Evolutionary conservation across 2,888 invertebrate genomes (phyloP), one percentile per base, ranked within the genome.

Genomic region (Apocheima hispidaria): DNA sequence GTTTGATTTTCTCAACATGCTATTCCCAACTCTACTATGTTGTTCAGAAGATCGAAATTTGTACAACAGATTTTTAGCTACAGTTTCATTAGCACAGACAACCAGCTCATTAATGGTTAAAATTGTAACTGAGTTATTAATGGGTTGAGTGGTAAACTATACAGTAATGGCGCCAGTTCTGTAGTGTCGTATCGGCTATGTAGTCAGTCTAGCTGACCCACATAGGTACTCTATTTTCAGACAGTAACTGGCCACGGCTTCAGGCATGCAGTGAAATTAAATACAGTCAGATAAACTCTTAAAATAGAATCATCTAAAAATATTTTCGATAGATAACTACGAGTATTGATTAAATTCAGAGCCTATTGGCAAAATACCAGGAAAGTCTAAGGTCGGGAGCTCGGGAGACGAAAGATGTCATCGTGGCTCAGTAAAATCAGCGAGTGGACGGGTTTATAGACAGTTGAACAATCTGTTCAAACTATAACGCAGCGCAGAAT

Each of bases 121-220:
- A 72, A 62, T 57, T 53, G 60, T 61, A 73, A 69, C 69, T 52
- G 65, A 62, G 66, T 66, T 61, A 71, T 71, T 73, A 71, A 73
- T 71, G 70, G 60, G 64, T 68, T 66, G 64, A 68, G 65, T 41
- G 48, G 41, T 53, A 53, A 30, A 28, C 41, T 51, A 33, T 56
- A 57, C 60, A 60, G 56, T 44, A 52, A 57, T 62, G 68, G 68
- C 68, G 69, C 66, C 63, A 65, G 57, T 63, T 58, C 53, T 12
- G 35, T 55, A 61, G 51, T 63, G 51, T 63, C 50, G 46, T 54
- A 26, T 51, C 33, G n/a, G 14, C 36, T 33, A n/a, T n/a, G n/a
- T n/a, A 44, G 74, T 68, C 72, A 72, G 79, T 75, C 77, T 71
- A 70, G 70, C 71, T 81, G 82, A 83, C 83, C 84, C 74, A 83